Evolutionary conservation across 2,888 invertebrate species (phyloP).

Genomic region (Eilema sororculum): DNA sequence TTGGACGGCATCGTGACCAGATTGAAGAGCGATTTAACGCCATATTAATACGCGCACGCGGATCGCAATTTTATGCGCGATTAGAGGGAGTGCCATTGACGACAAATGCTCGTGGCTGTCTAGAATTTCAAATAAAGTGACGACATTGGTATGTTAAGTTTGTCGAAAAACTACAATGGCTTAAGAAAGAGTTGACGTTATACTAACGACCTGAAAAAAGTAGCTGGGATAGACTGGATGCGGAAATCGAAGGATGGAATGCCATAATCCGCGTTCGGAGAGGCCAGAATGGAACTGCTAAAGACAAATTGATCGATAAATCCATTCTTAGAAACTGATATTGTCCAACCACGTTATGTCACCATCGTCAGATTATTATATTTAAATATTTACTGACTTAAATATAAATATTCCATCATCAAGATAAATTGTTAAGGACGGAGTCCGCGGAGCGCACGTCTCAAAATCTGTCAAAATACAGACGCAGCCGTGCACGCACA

Average conservation of each 20-base stretch:
- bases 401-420: no score
- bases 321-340: not conserved
- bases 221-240: not conserved
- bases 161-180: not conserved
- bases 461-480: no score
- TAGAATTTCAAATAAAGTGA: not conserved
- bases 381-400: no score
- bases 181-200: not conserved
- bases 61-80: not conserved
- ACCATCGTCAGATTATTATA: no score
- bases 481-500: no score
- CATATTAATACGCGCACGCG: not conserved
- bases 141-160: not conserved
- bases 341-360: no score
- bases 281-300: no score
- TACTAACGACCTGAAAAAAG: not conserved
- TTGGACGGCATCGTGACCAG: not conserved
- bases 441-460: no score
- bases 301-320: not conserved
- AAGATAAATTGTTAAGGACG: no score
- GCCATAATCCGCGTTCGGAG: no score
- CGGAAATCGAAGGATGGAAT: no score
- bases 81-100: constrained; percentile 4
- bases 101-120: not conserved
- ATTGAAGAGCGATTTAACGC: constrained; percentile 1